Percentiles rank a stretch among this genome's conserved stretches.
phyloP scores from a whole-genome alignment of 2,797 vertebrate species.

The Kryptolebias ocellatus region DNA sequence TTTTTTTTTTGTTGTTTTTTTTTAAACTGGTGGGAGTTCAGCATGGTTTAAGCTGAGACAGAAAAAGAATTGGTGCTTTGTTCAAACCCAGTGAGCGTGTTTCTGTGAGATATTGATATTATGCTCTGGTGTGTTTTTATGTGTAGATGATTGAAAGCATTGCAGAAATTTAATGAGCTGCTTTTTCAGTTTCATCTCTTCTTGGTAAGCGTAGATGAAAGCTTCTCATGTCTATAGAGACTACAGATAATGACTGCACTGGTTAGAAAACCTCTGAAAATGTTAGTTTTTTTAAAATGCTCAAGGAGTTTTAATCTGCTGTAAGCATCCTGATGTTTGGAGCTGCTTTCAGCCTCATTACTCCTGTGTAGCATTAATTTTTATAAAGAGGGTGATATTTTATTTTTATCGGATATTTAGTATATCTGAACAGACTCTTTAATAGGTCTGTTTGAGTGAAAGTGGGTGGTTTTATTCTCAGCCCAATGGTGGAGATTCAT shows the following conservation, averaged over 20 bases:
- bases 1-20: not conserved
- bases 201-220: not conserved
- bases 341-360: constrained; percentile 3
- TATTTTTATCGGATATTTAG: constrained; percentile 8
- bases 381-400: not conserved
- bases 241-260: not conserved
- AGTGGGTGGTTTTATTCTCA: not conserved
- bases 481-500: not conserved
- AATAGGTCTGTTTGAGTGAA: not conserved
- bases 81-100: not conserved
- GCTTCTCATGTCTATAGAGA: not conserved
- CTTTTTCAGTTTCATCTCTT: not conserved
- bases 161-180: constrained; percentile 3
- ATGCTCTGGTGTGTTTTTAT: not conserved
- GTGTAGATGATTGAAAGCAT: constrained; percentile 1
- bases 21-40: not conserved
- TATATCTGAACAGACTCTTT: constrained; percentile 14
- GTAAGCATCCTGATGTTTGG: not conserved
- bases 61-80: not conserved
- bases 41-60: not conserved
- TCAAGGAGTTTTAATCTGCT: not conserved
- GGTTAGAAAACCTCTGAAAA: not conserved
- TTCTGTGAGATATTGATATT: constrained; percentile 9
- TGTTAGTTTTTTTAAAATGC: not conserved
- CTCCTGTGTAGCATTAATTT: not conserved